These are phyloP conservation scores for Tragelaphus imberbis DNA, from an alignment of 2,113 vertebrate species.

Conservation along the genomic window DNA sequence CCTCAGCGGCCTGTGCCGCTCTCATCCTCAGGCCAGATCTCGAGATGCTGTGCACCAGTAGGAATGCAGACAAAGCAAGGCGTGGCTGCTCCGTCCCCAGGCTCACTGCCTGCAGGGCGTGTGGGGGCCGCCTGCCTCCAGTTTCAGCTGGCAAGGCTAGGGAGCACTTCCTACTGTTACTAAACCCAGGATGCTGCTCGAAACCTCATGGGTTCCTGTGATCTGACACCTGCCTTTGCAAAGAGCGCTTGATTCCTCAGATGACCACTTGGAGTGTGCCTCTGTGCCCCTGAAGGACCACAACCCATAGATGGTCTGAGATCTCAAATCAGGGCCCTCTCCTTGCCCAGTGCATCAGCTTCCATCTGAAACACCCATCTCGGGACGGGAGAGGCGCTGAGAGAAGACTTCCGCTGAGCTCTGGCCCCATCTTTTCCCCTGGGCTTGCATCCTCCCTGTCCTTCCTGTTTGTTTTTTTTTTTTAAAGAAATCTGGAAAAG, in stretches of 20 bases:
- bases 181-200: background rate
- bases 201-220: background rate
- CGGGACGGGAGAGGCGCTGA: background rate
- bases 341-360: background rate
- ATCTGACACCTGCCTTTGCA: background rate
- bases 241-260: background rate
- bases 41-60: background rate
- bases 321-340: background rate
- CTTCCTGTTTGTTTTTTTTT: background rate
- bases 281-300: background rate
- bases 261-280: background rate
- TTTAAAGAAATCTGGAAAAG: conserved; percentile 20
- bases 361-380: background rate
- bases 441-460: background rate
- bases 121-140: background rate
- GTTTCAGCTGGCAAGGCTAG: background rate
- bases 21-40: background rate
- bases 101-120: background rate
- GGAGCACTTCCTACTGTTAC: background rate
- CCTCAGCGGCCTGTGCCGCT: background rate
- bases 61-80: background rate
- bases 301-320: background rate
- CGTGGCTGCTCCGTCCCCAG: too few species aligned
- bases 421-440: background rate
- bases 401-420: background rate